These are phyloP conservation scores for Melieria omissa DNA, from an alignment of 2,888 invertebrate species.

Conservation along the genomic window DNA sequence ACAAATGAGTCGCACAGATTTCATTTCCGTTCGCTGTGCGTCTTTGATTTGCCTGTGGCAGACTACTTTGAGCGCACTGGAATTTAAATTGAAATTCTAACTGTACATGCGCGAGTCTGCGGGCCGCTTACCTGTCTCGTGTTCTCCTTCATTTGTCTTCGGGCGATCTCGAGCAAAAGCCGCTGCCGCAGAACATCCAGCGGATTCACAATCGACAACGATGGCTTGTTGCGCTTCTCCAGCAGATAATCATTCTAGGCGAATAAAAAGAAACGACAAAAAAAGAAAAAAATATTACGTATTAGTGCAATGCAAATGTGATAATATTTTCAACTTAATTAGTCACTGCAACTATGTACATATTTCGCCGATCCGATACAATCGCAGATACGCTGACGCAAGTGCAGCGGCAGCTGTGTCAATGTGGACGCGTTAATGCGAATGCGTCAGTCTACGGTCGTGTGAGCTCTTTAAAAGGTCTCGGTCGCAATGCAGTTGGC, in stretches of 20 bases:
- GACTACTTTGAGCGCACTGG: not conserved
- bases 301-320: not conserved
- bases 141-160: conserved; percentile 83
- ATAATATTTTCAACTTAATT: conserved; percentile 11
- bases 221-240: conserved; percentile 75
- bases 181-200: conserved; percentile 87
- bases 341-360: not conserved
- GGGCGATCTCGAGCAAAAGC: conserved; percentile 82
- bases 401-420: no score
- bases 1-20: no score
- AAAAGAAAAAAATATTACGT: not conserved
- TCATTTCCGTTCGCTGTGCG: no score
- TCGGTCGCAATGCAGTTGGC: no score
- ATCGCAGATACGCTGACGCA: no score
- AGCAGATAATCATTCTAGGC: conserved; percentile 66
- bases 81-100: not conserved
- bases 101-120: not conserved
- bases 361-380: no score
- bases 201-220: conserved; percentile 87
- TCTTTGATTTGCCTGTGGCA: not conserved
- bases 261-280: conserved; percentile 9
- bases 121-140: conserved; percentile 71
- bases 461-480: no score
- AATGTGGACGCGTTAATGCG: no score
- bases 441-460: no score